Percentiles rank a stretch among this genome's conserved stretches.
These are phyloP conservation scores for Neoseiulus cucumeris DNA, from an alignment of 1,140 invertebrate genomes.

Conservation along the genomic window DNA sequence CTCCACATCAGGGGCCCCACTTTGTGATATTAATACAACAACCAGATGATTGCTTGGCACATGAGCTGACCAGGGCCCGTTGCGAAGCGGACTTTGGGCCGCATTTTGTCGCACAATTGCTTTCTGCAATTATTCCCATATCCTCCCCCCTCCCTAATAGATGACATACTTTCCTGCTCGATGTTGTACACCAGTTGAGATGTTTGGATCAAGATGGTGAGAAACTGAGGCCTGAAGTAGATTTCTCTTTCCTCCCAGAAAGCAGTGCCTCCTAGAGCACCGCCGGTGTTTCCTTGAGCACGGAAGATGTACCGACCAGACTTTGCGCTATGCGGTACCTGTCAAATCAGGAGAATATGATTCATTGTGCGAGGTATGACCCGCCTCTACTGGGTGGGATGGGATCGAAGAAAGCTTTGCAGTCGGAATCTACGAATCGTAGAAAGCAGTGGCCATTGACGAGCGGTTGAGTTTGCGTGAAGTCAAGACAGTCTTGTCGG, in stretches of 20 bases:
- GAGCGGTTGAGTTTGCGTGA: too few species aligned
- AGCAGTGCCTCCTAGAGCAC: constrained; percentile 26
- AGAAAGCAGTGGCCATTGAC: too few species aligned
- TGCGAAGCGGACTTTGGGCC: too few species aligned
- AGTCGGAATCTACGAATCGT: too few species aligned
- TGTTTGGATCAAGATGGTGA: constrained; percentile 31
- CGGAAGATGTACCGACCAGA: constrained; percentile 27
- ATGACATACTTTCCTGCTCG: constrained; percentile 25
- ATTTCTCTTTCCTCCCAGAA: constrained; percentile 27
- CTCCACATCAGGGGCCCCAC: neutral
- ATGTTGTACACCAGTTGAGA: constrained; percentile 30
- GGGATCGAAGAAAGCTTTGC: neutral
- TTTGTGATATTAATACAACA: too few species aligned
- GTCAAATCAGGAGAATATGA: neutral
- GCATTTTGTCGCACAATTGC: too few species aligned
- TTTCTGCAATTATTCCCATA: too few species aligned
- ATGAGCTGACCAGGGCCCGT: too few species aligned
- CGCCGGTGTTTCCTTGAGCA: constrained; percentile 27
- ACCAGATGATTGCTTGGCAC: too few species aligned
- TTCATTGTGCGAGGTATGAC: neutral
- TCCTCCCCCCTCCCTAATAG: too few species aligned
- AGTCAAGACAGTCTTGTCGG: too few species aligned
- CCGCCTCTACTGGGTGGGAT: neutral
- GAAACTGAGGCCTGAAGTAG: constrained; percentile 28
- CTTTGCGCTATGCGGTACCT: constrained; percentile 24